phyloP scores from a whole-genome alignment of 2,888 invertebrate genomes.

The Endotricha flammealis region DNA sequence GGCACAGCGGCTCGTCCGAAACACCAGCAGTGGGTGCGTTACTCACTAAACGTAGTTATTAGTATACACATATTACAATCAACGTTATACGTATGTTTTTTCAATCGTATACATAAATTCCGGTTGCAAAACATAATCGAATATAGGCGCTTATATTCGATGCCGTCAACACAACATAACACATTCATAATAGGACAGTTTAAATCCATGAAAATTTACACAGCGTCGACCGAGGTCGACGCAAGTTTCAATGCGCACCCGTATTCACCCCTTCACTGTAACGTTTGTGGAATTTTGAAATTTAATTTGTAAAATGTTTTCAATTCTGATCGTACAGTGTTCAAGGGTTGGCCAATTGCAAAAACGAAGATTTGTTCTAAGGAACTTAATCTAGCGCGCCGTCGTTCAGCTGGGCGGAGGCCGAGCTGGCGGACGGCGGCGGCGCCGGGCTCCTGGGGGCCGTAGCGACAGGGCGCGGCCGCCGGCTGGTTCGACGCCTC shows the following conservation, averaged over 20 bases:
- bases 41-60: conserved; percentile 62
- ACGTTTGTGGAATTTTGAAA: conserved; percentile 41
- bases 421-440: conserved; percentile 35
- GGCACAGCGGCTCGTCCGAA: conserved; percentile 39
- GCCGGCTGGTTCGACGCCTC: background rate
- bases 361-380: conserved; percentile 78
- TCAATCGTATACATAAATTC: conserved; percentile 77
- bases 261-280: conserved; percentile 74
- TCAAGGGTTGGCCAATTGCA: conserved; percentile 78
- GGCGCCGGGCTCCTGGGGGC: conserved; percentile 23
- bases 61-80: conserved; percentile 77
- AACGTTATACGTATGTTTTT: conserved; percentile 76
- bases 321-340: conserved; percentile 68
- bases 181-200: background rate
- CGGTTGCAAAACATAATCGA: conserved; percentile 67
- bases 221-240: conserved; percentile 8
- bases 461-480: background rate
- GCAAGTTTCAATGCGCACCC: conserved; percentile 53
- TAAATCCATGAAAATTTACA: conserved; percentile 6
- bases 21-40: conserved; percentile 34
- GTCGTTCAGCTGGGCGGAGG: conserved; percentile 37
- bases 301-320: conserved; percentile 32
- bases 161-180: conserved; percentile 7
- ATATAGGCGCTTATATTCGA: conserved; percentile 59
- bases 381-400: conserved; percentile 61